A percentile compares a stretch with the other conserved stretches of the same genome.
phyloP scores from a whole-genome alignment of 2,113 vertebrate genomes.

The Aythya baeri region DNA sequence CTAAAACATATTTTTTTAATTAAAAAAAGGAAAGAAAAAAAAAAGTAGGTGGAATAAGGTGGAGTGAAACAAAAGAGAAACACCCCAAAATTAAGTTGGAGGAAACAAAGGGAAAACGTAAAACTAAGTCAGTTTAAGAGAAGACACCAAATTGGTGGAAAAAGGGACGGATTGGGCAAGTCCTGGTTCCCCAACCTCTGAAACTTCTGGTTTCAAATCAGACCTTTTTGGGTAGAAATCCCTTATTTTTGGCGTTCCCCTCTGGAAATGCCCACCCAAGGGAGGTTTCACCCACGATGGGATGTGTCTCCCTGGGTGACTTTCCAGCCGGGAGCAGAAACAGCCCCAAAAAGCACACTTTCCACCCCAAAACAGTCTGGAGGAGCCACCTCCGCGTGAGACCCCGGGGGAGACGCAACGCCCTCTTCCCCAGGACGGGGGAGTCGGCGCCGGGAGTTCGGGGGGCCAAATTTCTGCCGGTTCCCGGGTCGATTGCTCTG shows the following conservation, averaged over 20 bases:
- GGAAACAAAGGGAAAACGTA: neutral
- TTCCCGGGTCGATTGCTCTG: neutral
- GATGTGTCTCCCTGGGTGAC: too few species aligned
- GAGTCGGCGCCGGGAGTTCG: too few species aligned
- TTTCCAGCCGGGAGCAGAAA: too few species aligned
- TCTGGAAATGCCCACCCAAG: neutral
- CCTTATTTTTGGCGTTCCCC: neutral
- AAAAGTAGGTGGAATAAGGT: too few species aligned
- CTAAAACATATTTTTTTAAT: neutral
- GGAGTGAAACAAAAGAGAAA: neutral
- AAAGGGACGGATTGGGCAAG: too few species aligned
- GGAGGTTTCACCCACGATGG: neutral
- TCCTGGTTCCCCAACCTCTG: too few species aligned
- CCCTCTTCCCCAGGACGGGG: neutral
- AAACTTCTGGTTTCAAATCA: too few species aligned
- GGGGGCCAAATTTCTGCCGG: neutral
- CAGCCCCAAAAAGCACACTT: neutral
- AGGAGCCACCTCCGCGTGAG: neutral
- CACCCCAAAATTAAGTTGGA: neutral
- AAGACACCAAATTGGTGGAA: neutral
- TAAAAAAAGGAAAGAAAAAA: neutral
- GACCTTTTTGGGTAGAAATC: neutral
- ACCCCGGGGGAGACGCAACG: neutral
- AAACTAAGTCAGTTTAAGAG: neutral
- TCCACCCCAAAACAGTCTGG: neutral